Evolutionary conservation across 2,888 invertebrate species (phyloP), one percentile per base, ranked within the genome.

Genomic region (Drosophila kokeensis): DNA sequence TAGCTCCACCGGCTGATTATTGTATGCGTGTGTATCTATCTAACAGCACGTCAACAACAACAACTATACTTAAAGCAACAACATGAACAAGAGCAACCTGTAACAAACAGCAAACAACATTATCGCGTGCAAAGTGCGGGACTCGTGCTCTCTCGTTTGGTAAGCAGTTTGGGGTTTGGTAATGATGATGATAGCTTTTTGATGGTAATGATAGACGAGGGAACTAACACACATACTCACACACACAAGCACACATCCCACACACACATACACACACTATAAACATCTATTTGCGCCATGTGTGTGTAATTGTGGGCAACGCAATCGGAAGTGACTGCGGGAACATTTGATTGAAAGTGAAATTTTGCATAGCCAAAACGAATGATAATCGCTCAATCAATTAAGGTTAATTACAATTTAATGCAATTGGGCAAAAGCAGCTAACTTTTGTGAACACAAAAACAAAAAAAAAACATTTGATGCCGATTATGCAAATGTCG

Each of bases 151-250:
- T 71, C 65, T 65, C 57, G 60, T 69, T 55, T 67, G 53, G 77
- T 34, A 53, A 66, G 67, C 73, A 66, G 69, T 76, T 74, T 66
- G 66, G 58, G 60, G 65, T 52, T 73, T 65, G 79, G 71, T 85
- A 87, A 85, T 89, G 85, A 82, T 90, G 90, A 90, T 89, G 90
- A 89, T 89, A 83, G 87, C 79, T 82, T 90, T 89, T 82, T 87
- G 83, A 90, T 90, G 83, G 73, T 87, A 88, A 89, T 85, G 87
- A 81, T 83, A 82, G 84, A 73, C 79, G 62, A 73, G 54, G 61
- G 61, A 68, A 61, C 70, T 54, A 48, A 52, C 69, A 68, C 36
- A 73, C 55, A 53, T 42, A 10, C 24, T 61, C 30, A 57, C 42
- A 40, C 49, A 53, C 48, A 59, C 11, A n/a, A n/a, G 36, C 15